These are phyloP conservation scores for Chloroceryle aenea DNA, from an alignment of 2,113 vertebrate species.

Conservation along the genomic window DNA sequence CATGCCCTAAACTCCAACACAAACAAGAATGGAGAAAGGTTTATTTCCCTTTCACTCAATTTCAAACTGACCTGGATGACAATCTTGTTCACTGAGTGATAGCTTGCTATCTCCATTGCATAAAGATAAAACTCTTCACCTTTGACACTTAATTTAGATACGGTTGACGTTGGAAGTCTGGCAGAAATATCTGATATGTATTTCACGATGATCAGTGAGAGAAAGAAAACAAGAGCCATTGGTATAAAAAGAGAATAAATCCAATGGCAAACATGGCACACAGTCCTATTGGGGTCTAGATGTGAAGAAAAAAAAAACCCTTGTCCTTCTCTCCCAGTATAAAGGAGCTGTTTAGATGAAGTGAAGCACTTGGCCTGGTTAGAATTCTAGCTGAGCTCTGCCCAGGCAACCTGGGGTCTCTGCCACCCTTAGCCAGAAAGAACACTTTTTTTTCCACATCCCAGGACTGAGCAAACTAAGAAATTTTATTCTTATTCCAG, in stretches of 20 bases:
- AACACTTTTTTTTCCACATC: not conserved
- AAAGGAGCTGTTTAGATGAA: not conserved
- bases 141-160: not conserved
- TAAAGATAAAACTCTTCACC: not conserved
- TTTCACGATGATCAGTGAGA: not conserved
- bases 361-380: not conserved
- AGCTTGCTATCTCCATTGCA: not conserved
- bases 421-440: not conserved
- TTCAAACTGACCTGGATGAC: not conserved
- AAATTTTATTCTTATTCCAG: not conserved
- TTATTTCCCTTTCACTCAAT: not conserved
- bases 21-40: not conserved
- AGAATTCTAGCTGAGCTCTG: not conserved
- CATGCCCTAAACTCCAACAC: not conserved
- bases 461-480: not conserved
- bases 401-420: fast-evolving
- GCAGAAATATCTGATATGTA: not conserved
- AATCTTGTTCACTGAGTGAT: not conserved
- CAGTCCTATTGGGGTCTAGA: not conserved
- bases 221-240: not conserved
- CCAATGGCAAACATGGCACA: not conserved
- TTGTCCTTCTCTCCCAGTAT: not conserved
- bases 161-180: not conserved
- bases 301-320: not conserved
- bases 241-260: not conserved